Conservation (phyloP, 2,113 vertebrate genomes). For the human (Homo sapiens) region GRCh38 chr1:80303501-80304000, state of each 20-base stretch:
- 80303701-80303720: neutral
- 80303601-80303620: neutral
- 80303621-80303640: neutral
- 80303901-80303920: neutral
- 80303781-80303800: neutral
- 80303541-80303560: neutral
- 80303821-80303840: neutral
- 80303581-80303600: neutral
- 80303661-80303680: neutral
- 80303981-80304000: neutral
- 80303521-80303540: neutral
- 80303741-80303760: slow-evolving; percentile 9
- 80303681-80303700: neutral
- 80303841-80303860: slow-evolving; percentile 15
- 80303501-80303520: neutral
- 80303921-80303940: neutral
- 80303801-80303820: neutral
- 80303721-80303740: neutral
- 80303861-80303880: neutral
- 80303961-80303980: neutral
- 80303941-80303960: neutral
- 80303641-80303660: neutral
- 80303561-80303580: neutral
- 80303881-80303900: neutral
- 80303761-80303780: slow-evolving; percentile 51